phyloP scores from a whole-genome alignment of 2,888 invertebrate species.

The Crepidodera aurea region DNA sequence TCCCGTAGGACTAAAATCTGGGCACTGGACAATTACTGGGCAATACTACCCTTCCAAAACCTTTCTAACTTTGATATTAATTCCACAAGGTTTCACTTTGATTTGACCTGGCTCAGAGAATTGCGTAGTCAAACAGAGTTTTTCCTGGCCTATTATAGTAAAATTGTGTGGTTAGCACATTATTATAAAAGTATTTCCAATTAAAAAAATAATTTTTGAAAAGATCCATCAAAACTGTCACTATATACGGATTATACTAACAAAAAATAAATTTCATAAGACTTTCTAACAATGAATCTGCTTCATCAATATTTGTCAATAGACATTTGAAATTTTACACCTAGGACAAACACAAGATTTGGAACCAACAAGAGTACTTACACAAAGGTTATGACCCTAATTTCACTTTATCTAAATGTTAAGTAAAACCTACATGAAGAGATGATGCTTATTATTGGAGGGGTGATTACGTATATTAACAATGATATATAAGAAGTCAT shows the following conservation, averaged over 20 bases:
- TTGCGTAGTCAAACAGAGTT: too few relatives aligned
- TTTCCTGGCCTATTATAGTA: too few relatives aligned
- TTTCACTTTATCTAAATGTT: slow-evolving; percentile 60
- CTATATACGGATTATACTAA: not conserved
- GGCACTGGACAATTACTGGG: too few relatives aligned
- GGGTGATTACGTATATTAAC: slow-evolving; percentile 52
- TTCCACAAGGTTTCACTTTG: too few relatives aligned
- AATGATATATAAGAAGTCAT: slow-evolving; percentile 53
- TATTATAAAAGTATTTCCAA: too few relatives aligned
- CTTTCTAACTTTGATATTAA: too few relatives aligned
- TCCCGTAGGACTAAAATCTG: too few relatives aligned
- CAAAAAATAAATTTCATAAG: slow-evolving; percentile 8
- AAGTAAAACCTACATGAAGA: slow-evolving; percentile 51
- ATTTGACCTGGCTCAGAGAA: too few relatives aligned
- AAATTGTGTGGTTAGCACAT: too few relatives aligned
- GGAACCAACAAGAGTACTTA: slow-evolving; percentile 21
- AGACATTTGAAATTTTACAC: slow-evolving; percentile 7
- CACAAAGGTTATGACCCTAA: slow-evolving; percentile 59
- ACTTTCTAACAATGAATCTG: slow-evolving; percentile 28
- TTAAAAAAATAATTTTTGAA: not conserved
- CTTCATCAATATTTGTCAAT: slow-evolving; percentile 22
- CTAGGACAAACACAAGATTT: slow-evolving; percentile 9
- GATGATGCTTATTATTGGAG: slow-evolving; percentile 51
- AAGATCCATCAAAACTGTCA: not conserved
- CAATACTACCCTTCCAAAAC: too few relatives aligned